phyloP scores from a whole-genome alignment of 2,797 vertebrate genomes.

The Cyprinodon diabolis region DNA sequence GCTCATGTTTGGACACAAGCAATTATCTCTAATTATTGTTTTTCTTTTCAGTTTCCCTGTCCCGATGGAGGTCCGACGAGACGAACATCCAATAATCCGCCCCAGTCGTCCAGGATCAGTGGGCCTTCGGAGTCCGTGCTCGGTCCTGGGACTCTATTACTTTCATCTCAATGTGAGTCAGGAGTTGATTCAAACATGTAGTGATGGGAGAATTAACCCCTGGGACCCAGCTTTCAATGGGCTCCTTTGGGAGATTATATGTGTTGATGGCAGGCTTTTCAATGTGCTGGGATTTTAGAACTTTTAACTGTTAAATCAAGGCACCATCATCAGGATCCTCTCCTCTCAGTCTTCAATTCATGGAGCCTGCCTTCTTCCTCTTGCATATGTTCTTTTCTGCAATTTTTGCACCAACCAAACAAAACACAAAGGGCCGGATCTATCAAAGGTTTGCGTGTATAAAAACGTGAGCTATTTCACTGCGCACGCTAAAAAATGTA shows the following conservation, averaged over 20 bases:
- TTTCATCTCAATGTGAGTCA: constrained; percentile 99
- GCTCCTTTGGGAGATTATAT: constrained; percentile 98
- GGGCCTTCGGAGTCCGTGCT: constrained; percentile 85
- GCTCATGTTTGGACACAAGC: constrained; percentile 99
- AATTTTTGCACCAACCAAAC: constrained; percentile 11
- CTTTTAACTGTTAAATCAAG: constrained; percentile 90
- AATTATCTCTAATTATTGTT: constrained; percentile 99
- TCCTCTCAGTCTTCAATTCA: constrained; percentile 40
- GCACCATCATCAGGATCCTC: constrained; percentile 75
- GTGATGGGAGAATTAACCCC: constrained; percentile 99
- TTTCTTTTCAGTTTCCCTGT: constrained; percentile 99
- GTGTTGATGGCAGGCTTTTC: constrained; percentile 98
- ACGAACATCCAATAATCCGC: constrained; percentile 96
- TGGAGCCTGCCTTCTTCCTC: constrained; percentile 9
- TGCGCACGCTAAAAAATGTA: too few relatives aligned
- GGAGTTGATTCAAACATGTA: constrained; percentile 99
- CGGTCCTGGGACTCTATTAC: constrained; percentile 83
- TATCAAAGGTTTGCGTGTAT: too few relatives aligned
- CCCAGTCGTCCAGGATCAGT: constrained; percentile 91
- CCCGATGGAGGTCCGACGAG: constrained; percentile 94
- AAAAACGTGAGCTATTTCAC: too few relatives aligned
- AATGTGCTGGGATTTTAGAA: constrained; percentile 89
- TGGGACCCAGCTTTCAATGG: constrained; percentile 95
- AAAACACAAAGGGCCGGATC: too few relatives aligned
- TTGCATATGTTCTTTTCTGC: constrained; percentile 23